phyloP scores from a whole-genome alignment of 1,140 invertebrate species.

The Harlomillsia oculata region DNA sequence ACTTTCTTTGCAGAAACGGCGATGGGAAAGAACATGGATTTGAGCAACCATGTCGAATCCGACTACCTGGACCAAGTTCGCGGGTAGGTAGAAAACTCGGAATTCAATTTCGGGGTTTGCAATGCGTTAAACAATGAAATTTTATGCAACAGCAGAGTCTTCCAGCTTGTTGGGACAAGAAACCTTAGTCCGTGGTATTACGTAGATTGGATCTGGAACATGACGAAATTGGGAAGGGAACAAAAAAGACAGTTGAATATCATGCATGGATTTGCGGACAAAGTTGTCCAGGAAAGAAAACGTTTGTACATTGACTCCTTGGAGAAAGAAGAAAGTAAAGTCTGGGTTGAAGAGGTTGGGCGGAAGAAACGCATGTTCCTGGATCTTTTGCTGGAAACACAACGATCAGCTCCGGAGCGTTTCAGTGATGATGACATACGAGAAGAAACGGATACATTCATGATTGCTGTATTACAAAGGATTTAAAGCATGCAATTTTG shows the following conservation, averaged over 20 bases:
- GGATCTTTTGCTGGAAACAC: constrained; percentile 59
- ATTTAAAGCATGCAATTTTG: too few species aligned
- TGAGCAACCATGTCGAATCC: constrained; percentile 46
- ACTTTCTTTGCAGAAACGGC: constrained; percentile 45
- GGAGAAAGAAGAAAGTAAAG: constrained; percentile 13
- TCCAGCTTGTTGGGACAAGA: too few species aligned
- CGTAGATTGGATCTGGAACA: too few species aligned
- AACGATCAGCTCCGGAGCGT: constrained; percentile 43
- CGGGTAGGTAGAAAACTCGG: constrained; percentile 55
- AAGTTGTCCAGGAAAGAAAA: too few species aligned
- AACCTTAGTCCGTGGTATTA: too few species aligned
- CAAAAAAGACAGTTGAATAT: too few species aligned
- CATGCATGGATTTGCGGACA: too few species aligned
- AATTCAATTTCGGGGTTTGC: constrained; percentile 71
- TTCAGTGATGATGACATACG: constrained; percentile 59
- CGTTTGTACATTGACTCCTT: neutral
- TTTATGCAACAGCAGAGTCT: constrained; percentile 60
- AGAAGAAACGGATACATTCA: constrained; percentile 61
- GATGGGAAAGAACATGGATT: constrained; percentile 51
- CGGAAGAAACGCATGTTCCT: constrained; percentile 55
- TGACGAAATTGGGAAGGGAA: too few species aligned
- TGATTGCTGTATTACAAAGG: constrained; percentile 48
- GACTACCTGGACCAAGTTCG: constrained; percentile 62
- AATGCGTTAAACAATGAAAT: constrained; percentile 68
- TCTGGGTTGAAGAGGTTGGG: neutral